These are phyloP conservation scores for Caenorhabditis angaria DNA, from an alignment of 2,888 invertebrate genomes.

Conservation along the genomic window DNA sequence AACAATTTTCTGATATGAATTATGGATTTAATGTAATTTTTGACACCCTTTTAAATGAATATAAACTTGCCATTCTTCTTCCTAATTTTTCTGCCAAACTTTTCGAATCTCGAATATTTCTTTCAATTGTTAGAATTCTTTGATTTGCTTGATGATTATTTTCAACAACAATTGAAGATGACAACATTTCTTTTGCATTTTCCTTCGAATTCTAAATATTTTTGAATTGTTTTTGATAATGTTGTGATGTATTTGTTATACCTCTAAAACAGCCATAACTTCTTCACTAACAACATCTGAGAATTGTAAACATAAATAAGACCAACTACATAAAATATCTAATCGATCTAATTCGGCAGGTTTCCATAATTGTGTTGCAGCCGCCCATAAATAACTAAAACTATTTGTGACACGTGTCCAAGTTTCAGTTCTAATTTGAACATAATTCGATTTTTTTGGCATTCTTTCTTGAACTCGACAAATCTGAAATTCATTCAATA, in stretches of 20 bases:
- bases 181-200: constrained; percentile 36
- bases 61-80: constrained; percentile 21
- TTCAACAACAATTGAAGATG: constrained; percentile 52
- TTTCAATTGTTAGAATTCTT: constrained; percentile 55
- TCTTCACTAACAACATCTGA: constrained; percentile 54
- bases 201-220: constrained; percentile 41
- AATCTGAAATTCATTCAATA: constrained; percentile 33
- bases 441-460: constrained; percentile 46
- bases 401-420: constrained; percentile 52
- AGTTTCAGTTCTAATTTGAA: constrained; percentile 45
- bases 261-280: constrained; percentile 42
- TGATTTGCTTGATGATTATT: constrained; percentile 60
- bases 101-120: constrained; percentile 49
- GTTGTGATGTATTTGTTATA: constrained; percentile 1
- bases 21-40: no score
- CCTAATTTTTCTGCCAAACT: constrained; percentile 43
- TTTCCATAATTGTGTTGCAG: constrained; percentile 54
- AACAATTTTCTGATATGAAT: no score
- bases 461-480: constrained; percentile 60
- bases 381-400: constrained; percentile 59
- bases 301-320: constrained; percentile 54
- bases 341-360: constrained; percentile 53
- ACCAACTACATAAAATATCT: constrained; percentile 57
- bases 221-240: background rate
- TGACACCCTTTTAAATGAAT: no score